These are phyloP conservation scores for Vicugna pacos DNA, from an alignment of 2,113 vertebrate genomes.

Conservation along the genomic window DNA sequence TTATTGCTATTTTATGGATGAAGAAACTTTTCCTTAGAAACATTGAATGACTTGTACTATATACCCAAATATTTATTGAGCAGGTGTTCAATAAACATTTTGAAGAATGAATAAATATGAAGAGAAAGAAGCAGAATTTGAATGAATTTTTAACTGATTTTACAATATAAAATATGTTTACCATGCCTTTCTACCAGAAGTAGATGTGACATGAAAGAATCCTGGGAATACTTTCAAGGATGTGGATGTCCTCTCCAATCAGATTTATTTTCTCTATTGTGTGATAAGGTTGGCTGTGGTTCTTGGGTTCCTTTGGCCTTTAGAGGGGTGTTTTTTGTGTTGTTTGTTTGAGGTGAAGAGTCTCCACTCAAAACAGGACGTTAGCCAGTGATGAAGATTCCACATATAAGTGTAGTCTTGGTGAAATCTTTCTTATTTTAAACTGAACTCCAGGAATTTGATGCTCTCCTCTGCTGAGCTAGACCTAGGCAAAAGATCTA, in stretches of 20 bases:
- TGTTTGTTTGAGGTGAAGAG: not conserved
- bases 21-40: slow-evolving; percentile 48
- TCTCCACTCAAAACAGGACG: not conserved
- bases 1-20: not conserved
- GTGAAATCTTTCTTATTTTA: slow-evolving; percentile 49
- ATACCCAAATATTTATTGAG: slow-evolving; percentile 24
- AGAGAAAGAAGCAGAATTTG: slow-evolving; percentile 19
- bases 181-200: slow-evolving; percentile 9
- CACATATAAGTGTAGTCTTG: not conserved
- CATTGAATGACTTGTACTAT: not conserved
- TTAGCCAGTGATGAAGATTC: not conserved
- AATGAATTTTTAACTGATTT: slow-evolving; percentile 19
- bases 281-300: not conserved
- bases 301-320: not conserved
- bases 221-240: slow-evolving; percentile 20
- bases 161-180: slow-evolving; percentile 4
- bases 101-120: slow-evolving; percentile 24
- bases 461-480: not conserved
- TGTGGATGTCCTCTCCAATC: not conserved
- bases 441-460: slow-evolving; percentile 36
- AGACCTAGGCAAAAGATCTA: not conserved
- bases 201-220: slow-evolving; percentile 37
- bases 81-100: slow-evolving; percentile 20
- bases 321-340: not conserved
- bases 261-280: not conserved